Conservation (phyloP, 2,888 invertebrate genomes). For the Drosophila infuscata region DNA sequence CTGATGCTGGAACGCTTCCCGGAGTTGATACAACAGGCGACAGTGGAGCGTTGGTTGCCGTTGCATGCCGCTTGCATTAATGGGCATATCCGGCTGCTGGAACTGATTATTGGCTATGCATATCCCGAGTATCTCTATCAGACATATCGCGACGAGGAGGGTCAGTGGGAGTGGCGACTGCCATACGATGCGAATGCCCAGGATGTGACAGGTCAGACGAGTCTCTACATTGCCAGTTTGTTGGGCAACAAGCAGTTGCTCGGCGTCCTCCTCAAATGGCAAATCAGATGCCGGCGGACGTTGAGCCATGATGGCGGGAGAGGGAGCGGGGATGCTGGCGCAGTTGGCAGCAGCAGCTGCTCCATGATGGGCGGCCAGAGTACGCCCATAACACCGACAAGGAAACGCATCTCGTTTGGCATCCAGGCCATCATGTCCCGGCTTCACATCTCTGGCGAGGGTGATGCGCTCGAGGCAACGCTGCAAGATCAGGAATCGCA, state of each 20-base stretch:
- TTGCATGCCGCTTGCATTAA: conserved; percentile 96
- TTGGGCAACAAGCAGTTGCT: conserved; percentile 92
- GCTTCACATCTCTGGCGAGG: conserved; percentile 88
- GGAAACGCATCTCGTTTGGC: conserved; percentile 92
- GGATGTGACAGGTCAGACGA: conserved; percentile 95
- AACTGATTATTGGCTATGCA: conserved; percentile 91
- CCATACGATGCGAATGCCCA: conserved; percentile 97
- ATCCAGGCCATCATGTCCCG: conserved; percentile 95
- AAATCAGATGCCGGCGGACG: conserved; percentile 87
- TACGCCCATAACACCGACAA: conserved; percentile 85
- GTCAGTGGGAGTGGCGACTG: conserved; percentile 92
- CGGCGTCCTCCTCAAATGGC: conserved; percentile 90
- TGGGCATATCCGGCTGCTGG: conserved; percentile 92
- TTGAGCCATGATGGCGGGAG: conserved; percentile 23
- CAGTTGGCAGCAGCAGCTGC: conserved; percentile 21
- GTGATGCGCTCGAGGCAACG: conserved; percentile 83
- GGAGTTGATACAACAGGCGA: conserved; percentile 93
- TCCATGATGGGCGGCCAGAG: conserved; percentile 63
- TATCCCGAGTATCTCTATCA: conserved; percentile 91
- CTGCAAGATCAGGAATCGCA: conserved; percentile 71
- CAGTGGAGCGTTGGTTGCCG: conserved; percentile 96
- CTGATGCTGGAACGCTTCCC: conserved; percentile 93
- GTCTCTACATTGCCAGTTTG: conserved; percentile 95
- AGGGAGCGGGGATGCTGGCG: not conserved
- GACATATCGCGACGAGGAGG: conserved; percentile 89